Evolutionary conservation across 2,888 invertebrate genomes (phyloP), one percentile per base, ranked within the genome.

Genomic region (Melanostoma mellinum): DNA sequence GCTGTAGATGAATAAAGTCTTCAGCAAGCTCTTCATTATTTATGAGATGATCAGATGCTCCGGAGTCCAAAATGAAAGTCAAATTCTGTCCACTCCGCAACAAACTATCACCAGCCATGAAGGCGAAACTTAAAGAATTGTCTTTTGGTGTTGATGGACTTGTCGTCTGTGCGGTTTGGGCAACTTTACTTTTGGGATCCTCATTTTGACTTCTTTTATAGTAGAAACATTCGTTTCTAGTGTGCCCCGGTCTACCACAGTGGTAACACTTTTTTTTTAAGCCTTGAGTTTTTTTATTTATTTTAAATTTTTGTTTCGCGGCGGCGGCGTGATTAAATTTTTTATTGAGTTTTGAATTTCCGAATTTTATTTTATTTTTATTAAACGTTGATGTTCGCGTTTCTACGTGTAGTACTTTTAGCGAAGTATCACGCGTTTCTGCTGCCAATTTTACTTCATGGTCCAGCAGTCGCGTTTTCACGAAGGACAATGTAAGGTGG

Each of bases 401-500:
- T 78, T 86, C 75, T 20, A 55, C 85, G 3, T 87, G 84, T 33
- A 88, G 85, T 32, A 88, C 85, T 87, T 88, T 88, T 4, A 72
- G 36, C 77, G 86, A 88, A 4, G 87, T 87, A 61, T 88, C 87
- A 63, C 60, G 42, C 6, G 10, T 56, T 55, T 72, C 75, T 36
- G 56, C 35, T 85, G 4, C 73, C 86, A 73, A 20, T 48, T 60
- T 72, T 2, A 61, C 36, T 53, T 81, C 60, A 20, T 79, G 53
- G 10, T 88, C 86, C 6, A 87, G 71, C 9, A 88, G 69, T 80
- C 86, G 78, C 3, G 86, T 89, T 86, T 89, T 89, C 3, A 89
- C 89, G 82, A 89, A 89, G 6, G 86, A 87, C 9, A 90, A 74
- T 0, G 87, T 90, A 63, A 90, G 76, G 73, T 76, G 65, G 8